Percentiles rank a stretch among this genome's conserved stretches.
These are phyloP conservation scores for Aselliscus stoliczkanus DNA, from an alignment of 2,797 vertebrate species.

Conservation along the genomic window DNA sequence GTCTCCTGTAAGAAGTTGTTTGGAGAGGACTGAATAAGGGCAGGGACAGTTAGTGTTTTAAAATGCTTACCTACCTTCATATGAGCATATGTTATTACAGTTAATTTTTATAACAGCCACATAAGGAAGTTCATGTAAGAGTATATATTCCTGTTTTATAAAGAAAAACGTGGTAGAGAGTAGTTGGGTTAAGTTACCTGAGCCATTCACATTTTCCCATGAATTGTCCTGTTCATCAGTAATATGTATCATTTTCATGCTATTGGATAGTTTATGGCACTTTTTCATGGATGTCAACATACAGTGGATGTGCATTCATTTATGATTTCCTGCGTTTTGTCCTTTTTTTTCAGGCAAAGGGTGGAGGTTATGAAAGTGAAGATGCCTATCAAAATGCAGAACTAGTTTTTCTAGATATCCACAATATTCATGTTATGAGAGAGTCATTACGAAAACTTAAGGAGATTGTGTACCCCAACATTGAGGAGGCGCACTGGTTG, in stretches of 20 bases:
- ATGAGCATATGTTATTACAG: neutral
- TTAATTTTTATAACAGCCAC: neutral
- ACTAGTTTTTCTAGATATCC: constrained; percentile 96
- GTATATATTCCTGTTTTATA: neutral
- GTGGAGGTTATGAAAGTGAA: constrained; percentile 97
- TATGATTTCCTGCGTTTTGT: constrained; percentile 11
- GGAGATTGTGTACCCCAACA: constrained; percentile 96
- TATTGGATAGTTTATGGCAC: neutral
- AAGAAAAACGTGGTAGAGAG: neutral
- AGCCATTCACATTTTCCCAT: neutral
- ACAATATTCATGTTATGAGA: constrained; percentile 99
- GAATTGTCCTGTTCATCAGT: neutral
- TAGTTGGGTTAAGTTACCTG: neutral
- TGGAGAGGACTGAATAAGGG: neutral
- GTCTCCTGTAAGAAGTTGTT: neutral
- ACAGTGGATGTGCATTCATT: neutral
- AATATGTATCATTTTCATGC: neutral
- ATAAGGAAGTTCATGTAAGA: neutral
- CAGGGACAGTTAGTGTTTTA: neutral
- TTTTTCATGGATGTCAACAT: neutral
- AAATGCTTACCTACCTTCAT: neutral
- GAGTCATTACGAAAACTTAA: constrained; percentile 96
- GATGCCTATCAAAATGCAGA: constrained; percentile 99
- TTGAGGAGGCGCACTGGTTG: constrained; percentile 95
- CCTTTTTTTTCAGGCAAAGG: constrained; percentile 89